Evolutionary conservation across 2,888 invertebrate species (phyloP).

Genomic region (Lochmaea crataegi): DNA sequence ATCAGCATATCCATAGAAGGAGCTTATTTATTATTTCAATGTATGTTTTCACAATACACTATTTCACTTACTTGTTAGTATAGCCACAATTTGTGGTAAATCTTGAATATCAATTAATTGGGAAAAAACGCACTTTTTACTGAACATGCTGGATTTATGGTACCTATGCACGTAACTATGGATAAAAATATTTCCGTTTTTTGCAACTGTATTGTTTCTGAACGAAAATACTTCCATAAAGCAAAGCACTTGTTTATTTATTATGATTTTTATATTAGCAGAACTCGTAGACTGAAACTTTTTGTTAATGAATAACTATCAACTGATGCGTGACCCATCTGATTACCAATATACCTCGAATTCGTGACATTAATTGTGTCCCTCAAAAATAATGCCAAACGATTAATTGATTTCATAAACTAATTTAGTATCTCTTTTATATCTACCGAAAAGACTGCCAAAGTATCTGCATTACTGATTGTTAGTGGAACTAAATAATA

Average conservation of each 20-base stretch:
- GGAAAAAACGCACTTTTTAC: constrained; percentile 2
- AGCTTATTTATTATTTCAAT: too few relatives aligned
- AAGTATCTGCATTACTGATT: too few relatives aligned
- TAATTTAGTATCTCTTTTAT: constrained; percentile 6
- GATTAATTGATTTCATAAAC: constrained; percentile 5
- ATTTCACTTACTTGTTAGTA: constrained; percentile 20
- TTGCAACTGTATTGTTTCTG: background rate
- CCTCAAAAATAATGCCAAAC: constrained; percentile 1
- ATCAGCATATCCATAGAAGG: too few relatives aligned
- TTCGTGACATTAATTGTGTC: constrained; percentile 1
- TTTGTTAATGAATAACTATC: background rate
- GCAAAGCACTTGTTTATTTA: background rate
- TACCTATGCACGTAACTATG: background rate
- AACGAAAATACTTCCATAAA: background rate
- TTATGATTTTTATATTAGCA: background rate
- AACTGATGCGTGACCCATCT: constrained; percentile 3
- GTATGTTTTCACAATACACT: too few relatives aligned
- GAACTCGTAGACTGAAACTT: background rate
- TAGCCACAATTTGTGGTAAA: constrained; percentile 28
- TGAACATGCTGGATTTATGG: background rate
- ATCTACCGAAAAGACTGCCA: too few relatives aligned
- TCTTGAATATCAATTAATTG: constrained; percentile 15
- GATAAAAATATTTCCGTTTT: background rate
- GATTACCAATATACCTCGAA: background rate
- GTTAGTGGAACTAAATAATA: too few relatives aligned